Evolutionary conservation across 2,113 vertebrate species (phyloP), one percentile per base, ranked within the genome.

Genomic region (Dipodomys stephensi): DNA sequence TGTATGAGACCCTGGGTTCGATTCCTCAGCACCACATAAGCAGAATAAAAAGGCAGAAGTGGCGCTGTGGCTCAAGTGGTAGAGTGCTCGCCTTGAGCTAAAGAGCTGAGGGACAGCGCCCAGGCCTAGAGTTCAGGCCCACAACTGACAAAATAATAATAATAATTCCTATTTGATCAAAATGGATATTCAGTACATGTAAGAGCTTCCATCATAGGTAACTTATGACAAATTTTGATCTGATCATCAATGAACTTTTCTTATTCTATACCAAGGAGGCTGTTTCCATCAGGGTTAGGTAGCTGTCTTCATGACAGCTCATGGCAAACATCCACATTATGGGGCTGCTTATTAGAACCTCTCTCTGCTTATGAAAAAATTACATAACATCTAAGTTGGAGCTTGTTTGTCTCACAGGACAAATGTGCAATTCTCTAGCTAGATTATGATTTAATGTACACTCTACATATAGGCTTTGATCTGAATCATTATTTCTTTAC

Each of bases 151-250:
- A 39, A 39, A 39, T 39, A 39, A 39, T 39, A 39, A 39, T 39
- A 39, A 27, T 3, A 67, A 90, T 67, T 80, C 79, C 27, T 83
- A 86, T 46, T 78, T 78, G 16, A 90, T 90, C 23, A 81, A 10
- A 90, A 92, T 88, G 68, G 39, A 3, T 92, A 46, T 93, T 93
- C 46, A 92, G 67, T 84, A 1, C 91, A 92, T 81, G 23, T 68
- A 81, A 94, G 28, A 32, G 87, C 8, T 77, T 94, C 39, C 27
- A 23, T 71, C 16, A n/a, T 87, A 65, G 85, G 8, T 88, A 69
- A 93, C 28, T 83, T 83, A 87, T 68, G 87, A 93, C 30, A 94
- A 93, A 62, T 62, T 46, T 90, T 93, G 11, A 92, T 94, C 19
- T 86, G 39, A 6, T 46, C 39, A 68, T 89, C n/a, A 79, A 9